Evolutionary conservation across 2,797 vertebrate species (phyloP), one percentile per base, ranked within the genome.

Genomic region (Hozukius guyotensis): DNA sequence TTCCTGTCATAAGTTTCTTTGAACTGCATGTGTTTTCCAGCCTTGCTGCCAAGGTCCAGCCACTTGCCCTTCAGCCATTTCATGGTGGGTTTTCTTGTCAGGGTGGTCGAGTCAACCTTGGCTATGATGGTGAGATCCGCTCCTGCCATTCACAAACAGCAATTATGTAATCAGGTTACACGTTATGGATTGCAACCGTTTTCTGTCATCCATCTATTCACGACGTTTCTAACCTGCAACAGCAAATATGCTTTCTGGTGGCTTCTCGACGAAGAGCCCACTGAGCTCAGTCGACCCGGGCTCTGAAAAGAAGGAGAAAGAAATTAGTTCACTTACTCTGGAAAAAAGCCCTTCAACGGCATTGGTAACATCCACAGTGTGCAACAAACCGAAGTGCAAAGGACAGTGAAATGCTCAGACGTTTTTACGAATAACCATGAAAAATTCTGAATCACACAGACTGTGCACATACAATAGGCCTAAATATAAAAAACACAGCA

Each of bases 1-100:
- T 97, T 95, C 18, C 96, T 90, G 88, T 98, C 97, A 0, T 96
- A 96, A 0, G 87, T 94, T 90, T 98, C 97, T 87, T 96, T 97
- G 90, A 98, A 96, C 87, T 96, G 93, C 87, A 97, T 93, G 2
- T 97, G 96, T 81, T 96, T 94, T 8, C 97, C 97, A 0, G 96
- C 97, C 87, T 98, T 97, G 94, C 95, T 97, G 74, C 92, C 93
- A 9, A 98, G 94, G 81, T 98, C 97, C 92, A 97, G 22, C 97
- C 97, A 98, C 83, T 98, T 98, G 0, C 97, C 97, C 90, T 98
- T 98, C 90, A 98, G 93, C 97, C 97, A 98, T 64, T 97, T 98
- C 88, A 97, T 86, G 11, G 77, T 38, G 0, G 97, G 97, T 71
- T 97, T 97, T 67, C 94, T 88, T 25, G 0, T 75, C 79, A 91